Conservation (phyloP, 64 coral and sea anemone species). For the Catalaphyllia jardinei region DNA sequence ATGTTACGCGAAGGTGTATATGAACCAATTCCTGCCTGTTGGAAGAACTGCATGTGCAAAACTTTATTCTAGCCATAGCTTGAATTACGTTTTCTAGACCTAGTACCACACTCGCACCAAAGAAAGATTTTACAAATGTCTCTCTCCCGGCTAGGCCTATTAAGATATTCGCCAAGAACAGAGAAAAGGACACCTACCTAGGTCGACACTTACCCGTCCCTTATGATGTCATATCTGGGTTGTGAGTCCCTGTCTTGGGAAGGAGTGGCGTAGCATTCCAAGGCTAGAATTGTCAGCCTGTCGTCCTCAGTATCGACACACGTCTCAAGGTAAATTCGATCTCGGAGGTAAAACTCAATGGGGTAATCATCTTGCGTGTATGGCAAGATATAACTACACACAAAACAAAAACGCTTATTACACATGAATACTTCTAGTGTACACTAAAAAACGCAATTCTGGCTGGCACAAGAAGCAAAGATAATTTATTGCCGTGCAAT, state of each 20-base stretch:
- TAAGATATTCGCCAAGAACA: not conserved
- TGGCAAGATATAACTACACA: not conserved
- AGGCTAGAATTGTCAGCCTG: slow-evolving; percentile 2
- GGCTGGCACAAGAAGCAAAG: not conserved
- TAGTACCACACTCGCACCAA: not conserved
- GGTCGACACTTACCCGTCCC: not conserved
- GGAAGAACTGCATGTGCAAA: too few species aligned
- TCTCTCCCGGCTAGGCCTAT: not conserved
- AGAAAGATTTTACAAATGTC: not conserved
- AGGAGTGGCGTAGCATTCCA: slow-evolving; percentile 31
- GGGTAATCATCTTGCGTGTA: slow-evolving; percentile 22
- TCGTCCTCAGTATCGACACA: slow-evolving; percentile 2
- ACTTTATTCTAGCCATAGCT: too few species aligned
- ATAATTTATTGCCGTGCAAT: too few species aligned
- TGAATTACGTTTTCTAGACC: too few species aligned
- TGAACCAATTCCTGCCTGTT: too few species aligned
- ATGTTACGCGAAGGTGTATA: too few species aligned
- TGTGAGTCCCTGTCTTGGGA: slow-evolving; percentile 19
- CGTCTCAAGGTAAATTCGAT: not conserved
- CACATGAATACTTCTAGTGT: not conserved
- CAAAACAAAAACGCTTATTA: not conserved
- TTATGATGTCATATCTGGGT: slow-evolving; percentile 27
- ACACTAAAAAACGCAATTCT: not conserved
- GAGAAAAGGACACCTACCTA: not conserved
- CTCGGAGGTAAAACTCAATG: not conserved